Evolutionary conservation across 2,797 vertebrate genomes (phyloP).

Genomic region (Danionella dracula): DNA sequence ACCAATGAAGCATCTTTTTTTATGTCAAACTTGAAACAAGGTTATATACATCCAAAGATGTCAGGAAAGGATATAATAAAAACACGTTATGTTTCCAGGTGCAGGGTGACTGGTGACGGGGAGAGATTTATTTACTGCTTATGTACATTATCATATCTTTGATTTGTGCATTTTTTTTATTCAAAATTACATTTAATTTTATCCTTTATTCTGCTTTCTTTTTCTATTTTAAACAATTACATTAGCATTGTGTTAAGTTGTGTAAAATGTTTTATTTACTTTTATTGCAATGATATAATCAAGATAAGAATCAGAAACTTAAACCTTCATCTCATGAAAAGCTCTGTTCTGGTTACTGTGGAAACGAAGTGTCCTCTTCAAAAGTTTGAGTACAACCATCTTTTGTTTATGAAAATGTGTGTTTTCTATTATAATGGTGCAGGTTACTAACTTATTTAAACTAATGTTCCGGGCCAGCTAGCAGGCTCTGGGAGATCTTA

Average conservation of each 20-base stretch:
- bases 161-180: slow-evolving; percentile 19
- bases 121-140: no score
- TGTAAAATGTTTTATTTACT: no score
- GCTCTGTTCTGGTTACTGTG: slow-evolving; percentile 10
- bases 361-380: slow-evolving; percentile 11
- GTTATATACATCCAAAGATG: no score
- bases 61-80: no score
- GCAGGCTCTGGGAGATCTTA: no score
- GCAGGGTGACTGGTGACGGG: no score
- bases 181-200: not conserved
- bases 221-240: not conserved
- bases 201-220: not conserved
- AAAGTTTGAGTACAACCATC: not conserved
- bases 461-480: no score
- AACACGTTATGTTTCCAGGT: no score
- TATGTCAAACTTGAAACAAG: no score
- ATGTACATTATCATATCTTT: slow-evolving; percentile 35
- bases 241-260: not conserved
- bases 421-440: not conserved
- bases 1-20: no score
- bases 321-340: not conserved
- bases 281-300: not conserved
- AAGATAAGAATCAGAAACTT: not conserved
- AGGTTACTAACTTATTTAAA: not conserved
- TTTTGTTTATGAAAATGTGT: not conserved